Evolutionary conservation across 1,140 invertebrate species (phyloP).

Genomic region (Parapsyche elsis): DNA sequence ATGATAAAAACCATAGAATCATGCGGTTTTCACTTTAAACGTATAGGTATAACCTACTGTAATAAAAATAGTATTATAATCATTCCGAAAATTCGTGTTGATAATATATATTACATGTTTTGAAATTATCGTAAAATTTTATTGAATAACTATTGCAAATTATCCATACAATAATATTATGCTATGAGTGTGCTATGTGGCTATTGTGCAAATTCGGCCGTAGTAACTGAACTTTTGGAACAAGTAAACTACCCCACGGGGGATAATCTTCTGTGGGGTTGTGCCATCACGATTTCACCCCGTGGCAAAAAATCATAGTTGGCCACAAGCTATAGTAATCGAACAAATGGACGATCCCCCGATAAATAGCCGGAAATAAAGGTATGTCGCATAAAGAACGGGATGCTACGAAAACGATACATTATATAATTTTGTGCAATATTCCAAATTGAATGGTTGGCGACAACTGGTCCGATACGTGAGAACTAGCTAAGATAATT

Average conservation of each 20-base stretch:
- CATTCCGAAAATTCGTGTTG: too few species aligned
- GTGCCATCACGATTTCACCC: slow-evolving; percentile 20
- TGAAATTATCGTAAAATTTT: too few species aligned
- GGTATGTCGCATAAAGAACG: neutral
- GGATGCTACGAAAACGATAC: neutral
- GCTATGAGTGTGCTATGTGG: neutral
- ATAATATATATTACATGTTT: too few species aligned
- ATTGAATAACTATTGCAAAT: too few species aligned
- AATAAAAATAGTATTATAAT: too few species aligned
- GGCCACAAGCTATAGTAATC: slow-evolving; percentile 15
- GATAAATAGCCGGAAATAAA: slow-evolving; percentile 19
- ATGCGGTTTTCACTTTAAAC: too few species aligned
- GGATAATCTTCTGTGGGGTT: slow-evolving; percentile 13
- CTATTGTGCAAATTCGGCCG: slow-evolving; percentile 12
- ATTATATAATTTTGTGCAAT: neutral
- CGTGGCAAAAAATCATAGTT: neutral
- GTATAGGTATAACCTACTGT: too few species aligned
- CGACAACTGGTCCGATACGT: neutral
- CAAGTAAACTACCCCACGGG: neutral
- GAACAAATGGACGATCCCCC: slow-evolving; percentile 28
- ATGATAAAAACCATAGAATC: too few species aligned
- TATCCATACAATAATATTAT: too few species aligned
- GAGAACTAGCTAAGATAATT: slow-evolving; percentile 15
- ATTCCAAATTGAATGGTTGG: neutral
- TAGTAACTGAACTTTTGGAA: neutral